Evolutionary conservation across 2,797 vertebrate species (phyloP).

Genomic region (Poecilia velifera): DNA sequence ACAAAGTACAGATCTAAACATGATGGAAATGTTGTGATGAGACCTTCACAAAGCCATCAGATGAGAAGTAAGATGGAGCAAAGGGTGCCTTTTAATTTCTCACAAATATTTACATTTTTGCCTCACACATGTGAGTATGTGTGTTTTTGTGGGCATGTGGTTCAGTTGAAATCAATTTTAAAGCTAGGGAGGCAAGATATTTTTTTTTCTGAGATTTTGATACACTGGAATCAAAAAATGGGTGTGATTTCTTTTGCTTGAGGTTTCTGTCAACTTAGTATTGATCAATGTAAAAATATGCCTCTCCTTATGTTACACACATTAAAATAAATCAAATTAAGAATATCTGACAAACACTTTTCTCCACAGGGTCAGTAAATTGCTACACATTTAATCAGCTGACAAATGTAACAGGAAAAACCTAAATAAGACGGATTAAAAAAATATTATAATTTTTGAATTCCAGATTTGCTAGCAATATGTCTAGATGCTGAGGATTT

Average conservation of each 20-base stretch:
- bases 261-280: neutral
- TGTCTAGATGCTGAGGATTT: slow-evolving; percentile 46
- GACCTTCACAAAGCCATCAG: neutral
- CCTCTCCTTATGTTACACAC: too few relatives aligned
- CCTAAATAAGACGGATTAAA: slow-evolving; percentile 29
- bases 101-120: neutral
- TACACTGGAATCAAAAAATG: neutral
- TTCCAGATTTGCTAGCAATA: slow-evolving; percentile 58
- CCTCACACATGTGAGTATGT: neutral
- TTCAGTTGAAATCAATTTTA: neutral
- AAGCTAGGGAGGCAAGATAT: neutral
- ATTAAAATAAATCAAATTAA: neutral
- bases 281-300: neutral
- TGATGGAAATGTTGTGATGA: neutral
- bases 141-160: neutral
- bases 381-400: neutral
- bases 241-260: neutral
- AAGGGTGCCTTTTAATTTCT: neutral
- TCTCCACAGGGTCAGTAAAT: neutral
- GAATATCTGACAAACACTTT: neutral
- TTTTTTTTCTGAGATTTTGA: neutral
- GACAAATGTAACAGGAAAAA: neutral
- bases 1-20: neutral
- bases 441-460: slow-evolving; percentile 57
- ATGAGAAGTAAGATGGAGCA: neutral